A percentile compares a stretch with the other conserved stretches of the same genome.
Conservation (phyloP, 2,113 vertebrate genomes). For the Hipposideros armiger region DNA sequence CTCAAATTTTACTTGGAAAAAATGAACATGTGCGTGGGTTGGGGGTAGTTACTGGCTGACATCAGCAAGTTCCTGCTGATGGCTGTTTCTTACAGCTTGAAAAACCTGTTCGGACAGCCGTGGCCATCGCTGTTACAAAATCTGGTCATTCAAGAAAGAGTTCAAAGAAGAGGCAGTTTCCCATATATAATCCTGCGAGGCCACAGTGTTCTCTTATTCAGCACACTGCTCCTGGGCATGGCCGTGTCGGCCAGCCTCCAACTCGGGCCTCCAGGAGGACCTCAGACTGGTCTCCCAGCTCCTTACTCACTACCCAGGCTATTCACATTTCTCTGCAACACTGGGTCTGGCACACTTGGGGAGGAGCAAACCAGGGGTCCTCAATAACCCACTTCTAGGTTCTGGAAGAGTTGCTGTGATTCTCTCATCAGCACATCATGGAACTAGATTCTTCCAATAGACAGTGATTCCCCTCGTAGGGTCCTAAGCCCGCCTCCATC, state of each 20-base stretch:
- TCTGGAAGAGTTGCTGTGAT: rapidly evolving
- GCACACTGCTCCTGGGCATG: rapidly evolving
- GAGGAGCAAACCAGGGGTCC: not conserved
- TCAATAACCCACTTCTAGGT: not conserved
- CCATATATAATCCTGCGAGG: slow-evolving; percentile 75
- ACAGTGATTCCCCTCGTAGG: not conserved
- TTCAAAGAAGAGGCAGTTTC: slow-evolving; percentile 69
- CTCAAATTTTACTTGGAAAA: not conserved
- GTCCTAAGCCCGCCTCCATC: not conserved
- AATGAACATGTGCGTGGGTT: not conserved
- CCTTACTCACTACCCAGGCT: too few species aligned
- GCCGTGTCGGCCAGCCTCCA: not conserved
- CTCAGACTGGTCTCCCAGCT: rapidly evolving
- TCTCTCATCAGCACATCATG: rapidly evolving
- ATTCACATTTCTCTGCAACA: rapidly evolving
- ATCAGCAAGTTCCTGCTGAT: slow-evolving; percentile 72
- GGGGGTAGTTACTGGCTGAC: not conserved
- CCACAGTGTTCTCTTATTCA: slow-evolving; percentile 72
- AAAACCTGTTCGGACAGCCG: slow-evolving; percentile 94
- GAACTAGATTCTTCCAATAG: rapidly evolving
- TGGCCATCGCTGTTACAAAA: slow-evolving; percentile 88
- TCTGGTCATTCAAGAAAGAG: slow-evolving; percentile 80
- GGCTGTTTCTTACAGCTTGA: slow-evolving; percentile 88
- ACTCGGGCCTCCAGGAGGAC: not conserved
- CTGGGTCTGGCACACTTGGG: rapidly evolving